Base-by-base conservation (phyloP, 2,888 invertebrate genomes). In the Pedicia rivosa region DNA sequence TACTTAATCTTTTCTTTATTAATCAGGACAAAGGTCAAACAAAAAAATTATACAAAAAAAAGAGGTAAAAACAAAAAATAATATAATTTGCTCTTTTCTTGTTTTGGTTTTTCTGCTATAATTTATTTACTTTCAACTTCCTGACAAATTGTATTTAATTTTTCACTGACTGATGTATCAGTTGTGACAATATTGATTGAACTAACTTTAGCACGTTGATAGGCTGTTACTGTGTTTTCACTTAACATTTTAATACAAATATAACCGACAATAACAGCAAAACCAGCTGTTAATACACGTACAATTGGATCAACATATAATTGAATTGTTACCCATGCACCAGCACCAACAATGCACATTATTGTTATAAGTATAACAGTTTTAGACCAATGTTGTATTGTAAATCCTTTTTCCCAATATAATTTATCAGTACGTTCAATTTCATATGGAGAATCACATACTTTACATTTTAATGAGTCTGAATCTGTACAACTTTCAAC, bases 171-270 rank as follows among this genome's bases (percentile, higher is more conserved):
- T 9, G 38, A 16, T 37, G 20, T 30, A 14, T 32, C 27, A 45
- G 50, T 55, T 40, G 58, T 60, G 35, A 73, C 65, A 48, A 91
- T 90, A 52, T 77, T 79, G 35, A 90, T 68, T 2, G 86, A 82
- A 25, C 84, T 86, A 9, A 88, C 83, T 63, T 83, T 86, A 48
- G 90, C 88, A 42, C 86, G 73, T 51, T 88, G 84, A 65, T 87
- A 88, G n/a, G 88, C 88, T 38, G 79, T 78, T 35, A 86, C 77
- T 2, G 87, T 86, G 53, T 84, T 87, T 56, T 83, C 76, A 42
- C 87, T 83, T 44, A 90, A 67, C 57, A 82, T 82, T 58, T 90
- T 88, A 53, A 87, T 68, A 47, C 84, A 84, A 40, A 88, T 73
- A 53, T 90, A 90, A 51, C 82, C 79, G 42, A 87, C 72, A 45